Conservation (phyloP, 2,113 vertebrate genomes). For the Menidia beryllina region DNA sequence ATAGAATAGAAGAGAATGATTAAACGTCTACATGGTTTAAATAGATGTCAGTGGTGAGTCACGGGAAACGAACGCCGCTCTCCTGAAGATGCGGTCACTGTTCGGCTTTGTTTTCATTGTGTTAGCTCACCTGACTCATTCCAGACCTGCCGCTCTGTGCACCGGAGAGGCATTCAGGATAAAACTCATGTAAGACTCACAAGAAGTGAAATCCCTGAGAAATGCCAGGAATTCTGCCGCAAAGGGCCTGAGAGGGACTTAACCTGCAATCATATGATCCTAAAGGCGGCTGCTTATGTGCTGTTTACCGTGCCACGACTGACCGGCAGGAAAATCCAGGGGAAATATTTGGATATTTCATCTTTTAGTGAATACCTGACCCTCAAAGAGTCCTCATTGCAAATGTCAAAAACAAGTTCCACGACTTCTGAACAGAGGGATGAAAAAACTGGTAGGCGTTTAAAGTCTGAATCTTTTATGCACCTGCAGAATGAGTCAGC, state of each 20-base stretch:
- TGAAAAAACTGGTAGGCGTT: too few species aligned
- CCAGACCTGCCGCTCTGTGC: slow-evolving; percentile 9
- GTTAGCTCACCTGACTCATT: slow-evolving; percentile 23
- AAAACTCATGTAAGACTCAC: slow-evolving; percentile 44
- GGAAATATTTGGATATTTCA: too few species aligned
- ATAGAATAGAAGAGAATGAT: background rate
- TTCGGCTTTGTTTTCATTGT: slow-evolving; percentile 1
- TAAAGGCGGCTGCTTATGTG: slow-evolving; percentile 33
- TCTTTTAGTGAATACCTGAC: too few species aligned
- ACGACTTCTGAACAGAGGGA: too few species aligned
- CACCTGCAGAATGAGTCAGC: background rate
- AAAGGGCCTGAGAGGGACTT: slow-evolving; percentile 39
- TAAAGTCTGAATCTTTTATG: background rate
- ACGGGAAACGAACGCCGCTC: background rate
- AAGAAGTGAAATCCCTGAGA: slow-evolving; percentile 60
- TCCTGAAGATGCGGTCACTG: background rate
- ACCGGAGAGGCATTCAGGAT: slow-evolving; percentile 40
- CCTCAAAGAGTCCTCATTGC: too few species aligned
- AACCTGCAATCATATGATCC: slow-evolving; percentile 63
- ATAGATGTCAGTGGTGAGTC: background rate
- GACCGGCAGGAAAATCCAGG: background rate
- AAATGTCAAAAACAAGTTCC: too few species aligned
- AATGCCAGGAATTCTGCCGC: slow-evolving; percentile 61
- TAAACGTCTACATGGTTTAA: slow-evolving; percentile 1
- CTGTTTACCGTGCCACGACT: slow-evolving; percentile 12